Evolutionary conservation across 2,797 vertebrate species (phyloP).

Genomic region (Taenioides sp.): DNA sequence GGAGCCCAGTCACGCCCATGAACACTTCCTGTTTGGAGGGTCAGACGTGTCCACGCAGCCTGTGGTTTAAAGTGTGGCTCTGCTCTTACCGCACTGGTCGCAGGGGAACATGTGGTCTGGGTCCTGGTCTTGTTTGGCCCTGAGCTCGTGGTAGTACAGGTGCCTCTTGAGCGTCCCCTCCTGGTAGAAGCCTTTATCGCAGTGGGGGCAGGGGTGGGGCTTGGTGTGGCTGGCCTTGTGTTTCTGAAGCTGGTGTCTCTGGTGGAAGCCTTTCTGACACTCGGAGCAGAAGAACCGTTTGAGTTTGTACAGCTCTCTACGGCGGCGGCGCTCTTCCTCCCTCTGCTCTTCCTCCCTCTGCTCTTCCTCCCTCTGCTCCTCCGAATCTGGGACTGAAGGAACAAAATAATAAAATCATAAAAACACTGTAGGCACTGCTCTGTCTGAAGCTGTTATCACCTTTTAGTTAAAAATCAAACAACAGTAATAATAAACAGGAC

Average conservation of each 20-base stretch:
- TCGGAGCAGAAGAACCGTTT: slow-evolving; percentile 70
- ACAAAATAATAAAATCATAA: too few relatives aligned
- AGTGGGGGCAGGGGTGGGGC: slow-evolving; percentile 61
- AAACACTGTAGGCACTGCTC: too few relatives aligned
- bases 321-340: slow-evolving; percentile 50
- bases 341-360: too few relatives aligned
- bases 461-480: too few relatives aligned
- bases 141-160: slow-evolving; percentile 49
- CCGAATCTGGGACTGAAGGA: too few relatives aligned
- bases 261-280: slow-evolving; percentile 65
- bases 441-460: too few relatives aligned
- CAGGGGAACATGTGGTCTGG: slow-evolving; percentile 59
- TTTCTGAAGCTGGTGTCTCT: slow-evolving; percentile 64
- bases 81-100: slow-evolving; percentile 40
- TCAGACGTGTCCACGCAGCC: too few relatives aligned
- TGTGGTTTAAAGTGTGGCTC: too few relatives aligned
- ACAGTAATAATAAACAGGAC: too few relatives aligned
- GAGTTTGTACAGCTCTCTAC: slow-evolving; percentile 64
- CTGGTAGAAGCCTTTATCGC: slow-evolving; percentile 68
- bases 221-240: slow-evolving; percentile 57
- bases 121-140: slow-evolving; percentile 49
- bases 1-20: too few relatives aligned
- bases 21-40: too few relatives aligned
- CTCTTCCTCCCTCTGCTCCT: slow-evolving; percentile 49
- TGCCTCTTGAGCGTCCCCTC: slow-evolving; percentile 51